Evolutionary conservation across 2,888 invertebrate species (phyloP), one percentile per base, ranked within the genome.

Genomic region (Nephrocerus scutellatus): DNA sequence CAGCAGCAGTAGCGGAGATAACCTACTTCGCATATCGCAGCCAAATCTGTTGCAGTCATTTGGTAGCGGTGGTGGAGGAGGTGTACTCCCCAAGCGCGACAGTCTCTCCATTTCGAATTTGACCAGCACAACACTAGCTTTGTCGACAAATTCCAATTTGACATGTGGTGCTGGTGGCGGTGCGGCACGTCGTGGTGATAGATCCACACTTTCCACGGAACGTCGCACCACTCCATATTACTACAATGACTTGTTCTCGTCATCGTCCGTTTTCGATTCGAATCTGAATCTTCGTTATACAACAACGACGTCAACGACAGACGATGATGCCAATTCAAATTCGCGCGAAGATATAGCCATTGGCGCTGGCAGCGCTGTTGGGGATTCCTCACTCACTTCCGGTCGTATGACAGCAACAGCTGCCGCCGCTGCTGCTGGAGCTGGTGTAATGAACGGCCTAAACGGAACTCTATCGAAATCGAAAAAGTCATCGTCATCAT

Each of bases 141-240:
- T 50, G 22, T 49, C 51, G 16, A 50, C 50, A 8, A 42, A 52
- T 23, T 52, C 53, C 12, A 48, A 47, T 46, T 38, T 51, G 12
- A 46, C 47, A 8, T n/a, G n/a, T n/a, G 24, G 26, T n/a, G 34
- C 39, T 40, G 41, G 51, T 6, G 31, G n/a, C 4, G 25, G 6
- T 23, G 12, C 18, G 32, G 19, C 43, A 18, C 23, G 30, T 34
- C 22, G 21, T 38, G 12, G 22, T 14, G 28, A 35, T 16, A 8
- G 20, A 29, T 4, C 8, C 15, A 13, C 48, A 24, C 46, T 43
- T 23, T 47, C 54, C 32, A 57, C 57, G 26, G 64, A 66, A 48
- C 59, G 61, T 1, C 65, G 64, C 29, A 59, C 59, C 31, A 64
- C 63, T 36, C 64, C 66, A 29, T 67, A 66, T 47, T 67, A 67